A percentile compares a stretch with the other conserved stretches of the same genome.
phyloP scores from a whole-genome alignment of 2,797 vertebrate species.

The Spea hammondii region DNA sequence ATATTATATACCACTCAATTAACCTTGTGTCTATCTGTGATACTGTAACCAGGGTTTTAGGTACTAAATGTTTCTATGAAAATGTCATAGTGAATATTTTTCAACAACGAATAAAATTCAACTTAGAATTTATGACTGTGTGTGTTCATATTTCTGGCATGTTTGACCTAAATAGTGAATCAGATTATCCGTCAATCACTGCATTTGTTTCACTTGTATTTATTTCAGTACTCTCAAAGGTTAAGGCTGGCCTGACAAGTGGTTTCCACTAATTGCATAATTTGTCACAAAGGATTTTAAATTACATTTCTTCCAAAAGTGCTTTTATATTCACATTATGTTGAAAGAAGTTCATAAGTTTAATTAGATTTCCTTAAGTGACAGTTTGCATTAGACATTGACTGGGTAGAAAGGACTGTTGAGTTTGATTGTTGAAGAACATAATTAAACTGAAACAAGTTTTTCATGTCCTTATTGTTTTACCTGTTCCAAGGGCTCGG shows the following conservation, averaged over 20 bases:
- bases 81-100: too few species aligned
- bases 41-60: too few species aligned
- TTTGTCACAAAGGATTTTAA: conserved; percentile 11
- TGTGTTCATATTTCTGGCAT: background rate
- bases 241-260: background rate
- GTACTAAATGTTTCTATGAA: too few species aligned
- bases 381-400: background rate
- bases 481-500: too few species aligned
- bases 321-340: background rate
- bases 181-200: background rate
- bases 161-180: background rate
- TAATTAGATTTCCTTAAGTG: conserved; percentile 4
- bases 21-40: too few species aligned
- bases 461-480: background rate
- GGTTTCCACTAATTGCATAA: background rate
- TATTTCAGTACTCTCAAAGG: background rate
- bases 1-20: too few species aligned
- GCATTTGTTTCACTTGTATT: background rate
- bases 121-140: background rate
- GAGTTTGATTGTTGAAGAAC: background rate
- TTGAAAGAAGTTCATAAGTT: conserved; percentile 4
- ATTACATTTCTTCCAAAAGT: background rate
- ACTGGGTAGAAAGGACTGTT: background rate
- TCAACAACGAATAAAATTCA: too few species aligned
- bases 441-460: background rate